Evolutionary conservation across 2,113 vertebrate genomes (phyloP).

Genomic region (Carettochelys insculpta): DNA sequence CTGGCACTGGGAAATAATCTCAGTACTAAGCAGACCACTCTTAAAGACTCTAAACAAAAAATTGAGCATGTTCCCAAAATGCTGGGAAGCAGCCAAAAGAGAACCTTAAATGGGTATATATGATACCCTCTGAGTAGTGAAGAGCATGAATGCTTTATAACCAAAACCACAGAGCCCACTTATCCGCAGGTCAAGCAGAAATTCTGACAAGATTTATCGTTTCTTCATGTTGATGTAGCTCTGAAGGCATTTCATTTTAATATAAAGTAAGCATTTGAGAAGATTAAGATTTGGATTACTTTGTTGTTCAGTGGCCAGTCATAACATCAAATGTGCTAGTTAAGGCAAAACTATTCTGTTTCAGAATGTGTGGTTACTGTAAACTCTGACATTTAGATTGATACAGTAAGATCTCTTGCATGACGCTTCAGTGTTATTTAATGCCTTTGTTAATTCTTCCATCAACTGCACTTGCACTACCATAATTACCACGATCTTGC

Average conservation of each 20-base stretch:
- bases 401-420: not conserved
- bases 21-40: not conserved
- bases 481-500: not conserved
- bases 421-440: rapidly evolving
- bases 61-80: not conserved
- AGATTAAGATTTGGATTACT: slow-evolving; percentile 64
- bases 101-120: not conserved
- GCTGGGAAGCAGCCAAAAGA: not conserved
- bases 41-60: not conserved
- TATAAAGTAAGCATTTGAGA: slow-evolving; percentile 62
- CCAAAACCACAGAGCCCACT: not conserved
- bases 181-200: slow-evolving; percentile 27
- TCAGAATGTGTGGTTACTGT: not conserved
- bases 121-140: not conserved
- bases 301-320: slow-evolving; percentile 58
- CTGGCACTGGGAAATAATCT: not conserved
- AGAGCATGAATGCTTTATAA: rapidly evolving
- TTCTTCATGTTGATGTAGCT: slow-evolving; percentile 52
- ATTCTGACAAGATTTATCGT: slow-evolving; percentile 62
- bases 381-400: slow-evolving; percentile 34
- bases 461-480: rapidly evolving
- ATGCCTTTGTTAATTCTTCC: not conserved
- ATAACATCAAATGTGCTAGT: slow-evolving; percentile 67
- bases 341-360: slow-evolving; percentile 7
- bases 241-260: slow-evolving; percentile 61